Conservation (phyloP, 2,888 invertebrate species). For the Diarsia mendica region DNA sequence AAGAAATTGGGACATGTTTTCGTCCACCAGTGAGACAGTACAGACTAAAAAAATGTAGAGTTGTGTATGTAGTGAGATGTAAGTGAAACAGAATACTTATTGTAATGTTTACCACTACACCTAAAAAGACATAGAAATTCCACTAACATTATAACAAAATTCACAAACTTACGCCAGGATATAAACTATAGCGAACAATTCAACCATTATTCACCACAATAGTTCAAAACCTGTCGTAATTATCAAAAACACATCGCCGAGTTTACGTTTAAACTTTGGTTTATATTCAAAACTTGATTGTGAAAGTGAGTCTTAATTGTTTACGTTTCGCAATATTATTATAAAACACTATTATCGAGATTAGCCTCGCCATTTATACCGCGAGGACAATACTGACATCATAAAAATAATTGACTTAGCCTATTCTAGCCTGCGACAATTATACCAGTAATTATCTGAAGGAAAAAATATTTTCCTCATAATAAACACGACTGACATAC, state of each 20-base stretch:
- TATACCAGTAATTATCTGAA: constrained; percentile 63
- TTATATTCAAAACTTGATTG: constrained; percentile 55
- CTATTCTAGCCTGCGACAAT: constrained; percentile 61
- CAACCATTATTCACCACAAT: constrained; percentile 20
- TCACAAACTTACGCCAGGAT: neutral
- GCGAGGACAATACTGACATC: constrained; percentile 65
- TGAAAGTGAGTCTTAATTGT: constrained; percentile 56
- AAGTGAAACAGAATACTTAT: neutral
- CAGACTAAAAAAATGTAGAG: neutral
- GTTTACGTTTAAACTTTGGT: constrained; percentile 40
- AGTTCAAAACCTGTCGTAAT: constrained; percentile 35
- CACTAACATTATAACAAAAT: too few relatives aligned
- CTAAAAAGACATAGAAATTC: neutral
- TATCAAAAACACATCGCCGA: constrained; percentile 47
- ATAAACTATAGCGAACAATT: constrained; percentile 3
- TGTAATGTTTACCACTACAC: neutral
- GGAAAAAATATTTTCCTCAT: constrained; percentile 62
- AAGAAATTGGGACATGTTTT: too few relatives aligned
- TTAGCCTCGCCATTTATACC: constrained; percentile 37
- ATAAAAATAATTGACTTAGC: constrained; percentile 65
- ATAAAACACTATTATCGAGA: constrained; percentile 49
- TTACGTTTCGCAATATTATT: constrained; percentile 47
- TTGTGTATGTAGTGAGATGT: neutral
- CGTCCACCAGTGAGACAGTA: too few relatives aligned
- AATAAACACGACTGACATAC: constrained; percentile 34